Evolutionary conservation across 53 echinoderm and acorn worm species (phyloP), one percentile per base, ranked within the genome.

Genomic region (Apostichopus leukothele): DNA sequence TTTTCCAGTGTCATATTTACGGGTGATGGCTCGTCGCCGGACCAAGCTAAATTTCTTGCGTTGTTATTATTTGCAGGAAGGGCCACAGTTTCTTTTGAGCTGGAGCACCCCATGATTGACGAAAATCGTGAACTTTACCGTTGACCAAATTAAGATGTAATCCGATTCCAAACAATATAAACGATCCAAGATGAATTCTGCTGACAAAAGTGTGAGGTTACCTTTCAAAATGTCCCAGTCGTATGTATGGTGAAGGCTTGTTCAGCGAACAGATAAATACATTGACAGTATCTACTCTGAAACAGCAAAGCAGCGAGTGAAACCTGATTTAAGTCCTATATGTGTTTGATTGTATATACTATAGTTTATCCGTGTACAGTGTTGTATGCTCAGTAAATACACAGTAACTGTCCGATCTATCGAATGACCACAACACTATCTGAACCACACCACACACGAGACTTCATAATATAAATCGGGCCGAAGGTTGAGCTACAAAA

Each of bases 61-160:
- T 78, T 86, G n/a, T 88, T 53, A 19, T 71, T 89, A 3, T 83
- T 76, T 5, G 91, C 76, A 0, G 85, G 75, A 39, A 83, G 73
- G 50, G 60, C 60, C 0, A 94, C 90, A 55, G 83, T 79, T 11
- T 89, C 89, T 52, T 92, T 94, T 7, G 94, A 94, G 21, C 80
- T 89, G 50, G 73, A 75, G 21, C 94, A 94, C 52, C 94, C 94
- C 94, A 94, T 94, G 57, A 0, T 89, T 75, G 27, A 27, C 7
- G 26, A 26, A 18, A 76, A 76, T 76, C 76, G 39, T 39, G 39
- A 39, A 39, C 39, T 39, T 39, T 39, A 39, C 39, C 39, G 39
- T 39, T 39, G 39, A 39, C 57, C 57, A 7, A 7, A 57, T 57
- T 7, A 5, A 9, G 57, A 57, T 57, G 57, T 10, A 57, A 57